Evolutionary conservation across 2,888 invertebrate species (phyloP).

Genomic region (Apomyelois bistriatella): DNA sequence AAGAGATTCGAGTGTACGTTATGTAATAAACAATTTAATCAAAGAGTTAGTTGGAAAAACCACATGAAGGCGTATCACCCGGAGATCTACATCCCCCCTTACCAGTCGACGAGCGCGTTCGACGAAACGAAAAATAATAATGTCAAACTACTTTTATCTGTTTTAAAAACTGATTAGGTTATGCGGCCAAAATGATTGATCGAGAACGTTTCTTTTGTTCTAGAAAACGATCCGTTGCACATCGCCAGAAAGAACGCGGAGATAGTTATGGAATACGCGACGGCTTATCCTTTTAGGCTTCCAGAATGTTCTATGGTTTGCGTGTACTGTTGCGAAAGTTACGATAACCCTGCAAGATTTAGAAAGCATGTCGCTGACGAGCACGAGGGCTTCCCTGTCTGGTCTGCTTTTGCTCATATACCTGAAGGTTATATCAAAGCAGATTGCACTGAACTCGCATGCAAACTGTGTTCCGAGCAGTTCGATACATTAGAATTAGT

Average conservation of each 20-base stretch:
- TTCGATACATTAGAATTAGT: slow-evolving; percentile 25
- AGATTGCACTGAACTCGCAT: slow-evolving; percentile 35
- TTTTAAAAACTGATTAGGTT: slow-evolving; percentile 30
- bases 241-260: slow-evolving; percentile 38
- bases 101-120: slow-evolving; percentile 33
- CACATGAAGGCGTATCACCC: slow-evolving; percentile 69
- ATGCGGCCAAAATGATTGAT: slow-evolving; percentile 22
- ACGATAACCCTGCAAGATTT: slow-evolving; percentile 32
- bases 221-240: slow-evolving; percentile 36
- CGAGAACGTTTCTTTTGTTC: slow-evolving; percentile 42
- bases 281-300: slow-evolving; percentile 44
- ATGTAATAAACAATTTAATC: slow-evolving; percentile 67
- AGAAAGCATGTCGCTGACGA: slow-evolving; percentile 38
- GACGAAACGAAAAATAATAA: slow-evolving; percentile 47
- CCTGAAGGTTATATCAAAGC: slow-evolving; percentile 29
- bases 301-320: slow-evolving; percentile 33
- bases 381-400: slow-evolving; percentile 25
- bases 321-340: slow-evolving; percentile 37
- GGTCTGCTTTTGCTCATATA: slow-evolving; percentile 24
- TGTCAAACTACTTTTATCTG: slow-evolving; percentile 40
- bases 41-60: slow-evolving; percentile 64
- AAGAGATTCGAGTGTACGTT: slow-evolving; percentile 61
- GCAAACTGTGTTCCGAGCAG: slow-evolving; percentile 28
- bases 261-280: slow-evolving; percentile 35
- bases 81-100: slow-evolving; percentile 34